A percentile compares a stretch with the other conserved stretches of the same genome.
Evolutionary conservation across 2,888 invertebrate genomes (phyloP).

Genomic region (Eilema sororculum): DNA sequence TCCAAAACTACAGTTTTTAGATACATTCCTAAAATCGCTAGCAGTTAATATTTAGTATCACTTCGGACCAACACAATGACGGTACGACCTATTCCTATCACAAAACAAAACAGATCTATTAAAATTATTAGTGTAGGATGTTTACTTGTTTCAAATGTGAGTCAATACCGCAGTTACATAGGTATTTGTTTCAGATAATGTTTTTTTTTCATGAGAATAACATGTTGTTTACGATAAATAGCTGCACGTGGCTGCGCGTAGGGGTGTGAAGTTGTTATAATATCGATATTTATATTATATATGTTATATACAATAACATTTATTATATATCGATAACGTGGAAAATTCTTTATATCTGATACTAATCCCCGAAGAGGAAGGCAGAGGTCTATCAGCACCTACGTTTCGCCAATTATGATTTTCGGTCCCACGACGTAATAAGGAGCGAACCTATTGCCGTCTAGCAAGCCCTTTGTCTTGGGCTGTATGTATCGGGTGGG

Average conservation of each 20-base stretch:
- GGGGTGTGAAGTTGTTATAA: background rate
- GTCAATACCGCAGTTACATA: slow-evolving; percentile 17
- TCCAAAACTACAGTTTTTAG: background rate
- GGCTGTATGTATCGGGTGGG: too few relatives aligned
- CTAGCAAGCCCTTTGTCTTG: too few relatives aligned
- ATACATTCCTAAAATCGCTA: background rate
- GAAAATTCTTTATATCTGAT: too few relatives aligned
- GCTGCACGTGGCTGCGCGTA: background rate
- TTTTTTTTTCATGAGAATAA: slow-evolving; percentile 10
- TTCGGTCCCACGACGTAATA: too few relatives aligned
- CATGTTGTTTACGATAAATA: slow-evolving; percentile 12
- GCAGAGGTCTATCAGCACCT: too few relatives aligned
- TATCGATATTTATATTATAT: background rate
- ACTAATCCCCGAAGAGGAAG: too few relatives aligned
- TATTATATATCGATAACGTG: too few relatives aligned
- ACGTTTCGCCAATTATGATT: too few relatives aligned
- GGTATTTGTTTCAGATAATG: slow-evolving; percentile 3
- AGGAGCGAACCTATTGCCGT: too few relatives aligned
- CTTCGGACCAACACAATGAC: background rate
- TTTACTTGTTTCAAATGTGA: slow-evolving; percentile 4
- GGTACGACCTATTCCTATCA: background rate
- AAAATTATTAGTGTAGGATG: background rate
- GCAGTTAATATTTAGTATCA: background rate
- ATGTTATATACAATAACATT: too few relatives aligned
- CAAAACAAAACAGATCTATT: slow-evolving; percentile 5